Evolutionary conservation across 2,888 invertebrate species (phyloP).

Genomic region (Syrista parreyssii): DNA sequence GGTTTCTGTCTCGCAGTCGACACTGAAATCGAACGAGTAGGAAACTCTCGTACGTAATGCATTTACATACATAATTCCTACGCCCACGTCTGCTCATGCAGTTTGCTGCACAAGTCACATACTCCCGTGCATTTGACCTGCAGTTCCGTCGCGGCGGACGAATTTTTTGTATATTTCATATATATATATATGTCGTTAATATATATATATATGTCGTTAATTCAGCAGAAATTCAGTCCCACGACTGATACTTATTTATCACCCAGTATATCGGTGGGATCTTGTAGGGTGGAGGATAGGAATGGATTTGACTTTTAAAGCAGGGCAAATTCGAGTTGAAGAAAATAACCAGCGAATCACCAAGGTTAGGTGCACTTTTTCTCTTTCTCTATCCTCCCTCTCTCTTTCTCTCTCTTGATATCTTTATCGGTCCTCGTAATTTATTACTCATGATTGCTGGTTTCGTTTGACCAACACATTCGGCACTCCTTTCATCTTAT

Average conservation of each 20-base stretch:
- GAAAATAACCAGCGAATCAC: background rate
- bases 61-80: background rate
- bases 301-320: background rate
- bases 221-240: background rate
- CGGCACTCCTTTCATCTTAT: background rate
- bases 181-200: too few relatives aligned
- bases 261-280: background rate
- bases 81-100: background rate
- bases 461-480: background rate
- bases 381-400: background rate
- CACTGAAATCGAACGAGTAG: background rate
- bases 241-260: background rate
- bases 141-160: background rate
- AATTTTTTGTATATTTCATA: background rate
- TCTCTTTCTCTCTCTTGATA: background rate
- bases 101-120: background rate
- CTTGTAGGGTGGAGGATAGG: background rate
- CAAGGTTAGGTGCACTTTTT: background rate
- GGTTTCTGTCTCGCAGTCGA: background rate
- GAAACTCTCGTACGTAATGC: background rate
- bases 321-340: background rate
- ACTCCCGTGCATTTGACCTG: background rate
- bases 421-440: background rate
- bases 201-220: background rate
- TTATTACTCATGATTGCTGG: background rate